A percentile compares a stretch with the other conserved stretches of the same genome.
phyloP scores from a whole-genome alignment of 2,797 vertebrate genomes.

The Arctocebus calabarensis region DNA sequence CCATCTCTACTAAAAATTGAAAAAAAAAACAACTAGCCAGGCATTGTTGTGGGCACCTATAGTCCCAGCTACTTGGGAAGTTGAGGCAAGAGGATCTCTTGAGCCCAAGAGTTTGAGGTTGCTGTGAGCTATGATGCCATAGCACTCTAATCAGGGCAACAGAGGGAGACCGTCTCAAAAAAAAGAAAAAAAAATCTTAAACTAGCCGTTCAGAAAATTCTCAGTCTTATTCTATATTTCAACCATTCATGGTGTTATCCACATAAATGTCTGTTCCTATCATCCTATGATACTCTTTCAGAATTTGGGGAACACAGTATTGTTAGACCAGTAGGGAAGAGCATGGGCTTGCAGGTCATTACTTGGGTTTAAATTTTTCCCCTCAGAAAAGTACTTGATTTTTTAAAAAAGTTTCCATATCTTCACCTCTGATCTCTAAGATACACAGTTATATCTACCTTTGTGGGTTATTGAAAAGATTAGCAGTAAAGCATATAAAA shows the following conservation, averaged over 20 bases:
- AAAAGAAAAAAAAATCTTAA: background rate
- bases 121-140: too few species aligned
- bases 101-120: too few species aligned
- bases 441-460: constrained; percentile 7
- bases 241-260: background rate
- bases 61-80: too few species aligned
- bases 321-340: background rate
- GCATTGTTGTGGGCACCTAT: too few species aligned
- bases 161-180: too few species aligned
- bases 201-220: constrained; percentile 3
- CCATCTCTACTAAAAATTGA: too few species aligned
- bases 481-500: constrained; percentile 27
- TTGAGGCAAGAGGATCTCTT: too few species aligned
- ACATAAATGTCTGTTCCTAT: background rate
- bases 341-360: background rate
- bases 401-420: background rate
- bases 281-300: background rate
- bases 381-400: constrained; percentile 23
- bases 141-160: too few species aligned
- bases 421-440: constrained; percentile 28
- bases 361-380: background rate
- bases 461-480: constrained; percentile 39
- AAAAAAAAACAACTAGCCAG: too few species aligned
- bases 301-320: background rate
- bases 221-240: background rate